These are phyloP conservation scores for Crypturellus undulatus DNA, from an alignment of 2,113 vertebrate species.

Conservation along the genomic window DNA sequence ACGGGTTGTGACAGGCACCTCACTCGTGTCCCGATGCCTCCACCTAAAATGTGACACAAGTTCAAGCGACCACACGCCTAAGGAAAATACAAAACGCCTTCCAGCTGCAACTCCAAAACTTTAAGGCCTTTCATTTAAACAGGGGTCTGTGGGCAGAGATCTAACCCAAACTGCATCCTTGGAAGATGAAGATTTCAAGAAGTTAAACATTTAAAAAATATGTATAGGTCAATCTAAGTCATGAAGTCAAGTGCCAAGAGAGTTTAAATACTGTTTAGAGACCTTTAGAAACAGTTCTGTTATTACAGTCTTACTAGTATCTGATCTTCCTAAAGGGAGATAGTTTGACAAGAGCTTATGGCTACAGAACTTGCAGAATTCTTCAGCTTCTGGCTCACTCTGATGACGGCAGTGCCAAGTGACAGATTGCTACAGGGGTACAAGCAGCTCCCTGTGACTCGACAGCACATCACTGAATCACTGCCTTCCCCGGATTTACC, in stretches of 20 bases:
- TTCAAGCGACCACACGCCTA: background rate
- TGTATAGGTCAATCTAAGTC: background rate
- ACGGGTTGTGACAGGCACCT: background rate
- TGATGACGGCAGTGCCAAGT: background rate
- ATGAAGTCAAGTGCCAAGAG: background rate
- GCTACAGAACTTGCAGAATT: background rate
- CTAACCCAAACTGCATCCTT: conserved; percentile 14
- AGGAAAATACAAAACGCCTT: background rate
- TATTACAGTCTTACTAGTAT: background rate
- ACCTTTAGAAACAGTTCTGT: background rate
- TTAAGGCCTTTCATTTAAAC: background rate
- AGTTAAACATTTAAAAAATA: background rate
- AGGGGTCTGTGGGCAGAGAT: background rate
- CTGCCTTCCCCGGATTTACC: background rate
- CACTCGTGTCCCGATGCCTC: background rate
- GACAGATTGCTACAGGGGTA: background rate
- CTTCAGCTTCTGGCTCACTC: background rate
- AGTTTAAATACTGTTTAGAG: background rate
- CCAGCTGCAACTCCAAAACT: background rate
- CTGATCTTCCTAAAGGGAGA: background rate
- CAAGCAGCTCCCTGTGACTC: background rate
- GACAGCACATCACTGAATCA: background rate
- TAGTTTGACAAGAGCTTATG: background rate
- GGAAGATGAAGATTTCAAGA: background rate
- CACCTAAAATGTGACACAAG: background rate